Evolutionary conservation across 2,797 vertebrate species (phyloP).

Genomic region (Thalassophryne amazonica): DNA sequence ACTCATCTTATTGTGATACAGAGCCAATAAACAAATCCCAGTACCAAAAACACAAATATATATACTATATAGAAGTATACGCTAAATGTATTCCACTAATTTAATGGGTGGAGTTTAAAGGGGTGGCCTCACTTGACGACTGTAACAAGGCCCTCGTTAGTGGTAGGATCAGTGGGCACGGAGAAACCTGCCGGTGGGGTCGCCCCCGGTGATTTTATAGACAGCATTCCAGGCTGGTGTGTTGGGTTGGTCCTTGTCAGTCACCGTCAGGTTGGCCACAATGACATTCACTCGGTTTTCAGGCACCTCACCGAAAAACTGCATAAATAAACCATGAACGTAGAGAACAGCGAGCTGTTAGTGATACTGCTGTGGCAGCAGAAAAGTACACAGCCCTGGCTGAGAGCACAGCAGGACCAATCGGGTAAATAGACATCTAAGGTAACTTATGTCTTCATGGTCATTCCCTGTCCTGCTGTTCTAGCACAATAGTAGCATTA

Average conservation of each 20-base stretch:
- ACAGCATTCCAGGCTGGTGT: slow-evolving; percentile 89
- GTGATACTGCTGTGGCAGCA: slow-evolving; percentile 59
- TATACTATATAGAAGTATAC: not conserved
- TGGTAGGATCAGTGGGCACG: slow-evolving; percentile 90
- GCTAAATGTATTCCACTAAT: slow-evolving; percentile 3
- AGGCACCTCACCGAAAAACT: slow-evolving; percentile 94
- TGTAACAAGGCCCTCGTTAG: slow-evolving; percentile 93
- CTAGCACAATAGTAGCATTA: slow-evolving; percentile 59
- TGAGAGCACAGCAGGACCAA: slow-evolving; percentile 52
- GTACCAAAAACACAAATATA: too few species aligned
- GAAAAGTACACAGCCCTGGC: slow-evolving; percentile 36
- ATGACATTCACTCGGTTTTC: slow-evolving; percentile 93
- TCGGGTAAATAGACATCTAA: slow-evolving; percentile 65
- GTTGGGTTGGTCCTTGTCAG: slow-evolving; percentile 95
- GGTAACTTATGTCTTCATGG: slow-evolving; percentile 66
- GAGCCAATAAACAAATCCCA: too few species aligned
- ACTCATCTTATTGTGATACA: too few species aligned
- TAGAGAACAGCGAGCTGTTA: slow-evolving; percentile 50
- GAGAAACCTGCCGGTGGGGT: slow-evolving; percentile 88
- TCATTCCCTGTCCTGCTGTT: slow-evolving; percentile 47
- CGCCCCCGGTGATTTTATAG: slow-evolving; percentile 90
- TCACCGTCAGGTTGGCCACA: slow-evolving; percentile 91
- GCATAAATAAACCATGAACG: slow-evolving; percentile 64
- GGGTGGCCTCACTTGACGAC: slow-evolving; percentile 86
- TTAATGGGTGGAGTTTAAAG: slow-evolving; percentile 7